phyloP scores from a whole-genome alignment of 1,140 invertebrate species.

The Leptonema lineaticorne region DNA sequence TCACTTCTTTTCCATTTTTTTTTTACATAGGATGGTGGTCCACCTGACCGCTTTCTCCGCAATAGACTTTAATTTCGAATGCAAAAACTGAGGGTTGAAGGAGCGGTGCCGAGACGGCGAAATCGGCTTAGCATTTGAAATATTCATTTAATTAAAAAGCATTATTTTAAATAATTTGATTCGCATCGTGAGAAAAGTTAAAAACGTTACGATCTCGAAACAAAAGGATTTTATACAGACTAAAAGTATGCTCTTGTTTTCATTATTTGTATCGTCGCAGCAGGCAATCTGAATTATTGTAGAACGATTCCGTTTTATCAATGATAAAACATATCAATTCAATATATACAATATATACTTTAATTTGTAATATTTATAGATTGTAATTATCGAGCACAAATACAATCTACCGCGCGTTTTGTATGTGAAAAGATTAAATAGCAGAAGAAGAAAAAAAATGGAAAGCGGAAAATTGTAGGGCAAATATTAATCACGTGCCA shows the following conservation, averaged over 20 bases:
- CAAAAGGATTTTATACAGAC: background rate
- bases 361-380: too few relatives aligned
- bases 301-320: background rate
- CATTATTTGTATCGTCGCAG: background rate
- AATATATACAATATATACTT: background rate
- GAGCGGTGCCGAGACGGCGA: background rate
- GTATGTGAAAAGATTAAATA: too few relatives aligned
- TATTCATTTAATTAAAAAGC: background rate
- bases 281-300: background rate
- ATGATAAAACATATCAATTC: background rate
- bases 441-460: too few relatives aligned
- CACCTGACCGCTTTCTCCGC: background rate
- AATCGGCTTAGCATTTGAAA: background rate
- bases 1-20: background rate
- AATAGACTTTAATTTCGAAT: too few relatives aligned
- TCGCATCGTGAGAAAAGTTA: too few relatives aligned
- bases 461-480: too few relatives aligned
- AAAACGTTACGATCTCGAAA: too few relatives aligned
- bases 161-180: background rate
- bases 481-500: constrained; percentile 9
- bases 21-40: background rate
- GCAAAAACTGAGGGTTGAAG: too few relatives aligned
- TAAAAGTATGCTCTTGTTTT: background rate
- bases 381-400: too few relatives aligned
- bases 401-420: too few relatives aligned